Percentiles rank a stretch among this genome's conserved stretches.
phyloP scores from a whole-genome alignment of 2,888 invertebrate species.

The Nysson spinosus region DNA sequence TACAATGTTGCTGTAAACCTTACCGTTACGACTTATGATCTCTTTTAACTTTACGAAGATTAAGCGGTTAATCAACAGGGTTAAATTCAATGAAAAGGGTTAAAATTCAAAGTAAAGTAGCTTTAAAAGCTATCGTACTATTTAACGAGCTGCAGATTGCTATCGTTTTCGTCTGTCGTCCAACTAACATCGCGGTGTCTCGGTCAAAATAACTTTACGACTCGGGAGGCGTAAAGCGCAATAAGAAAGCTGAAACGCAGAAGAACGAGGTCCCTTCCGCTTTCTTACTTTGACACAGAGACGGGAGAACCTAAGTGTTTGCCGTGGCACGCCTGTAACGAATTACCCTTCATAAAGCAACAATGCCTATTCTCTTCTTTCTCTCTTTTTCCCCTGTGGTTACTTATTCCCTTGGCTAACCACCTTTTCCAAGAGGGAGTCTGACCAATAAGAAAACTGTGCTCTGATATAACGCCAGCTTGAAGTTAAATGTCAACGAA shows the following conservation, averaged over 20 bases:
- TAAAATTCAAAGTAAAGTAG: too few species aligned
- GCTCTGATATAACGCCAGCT: constrained; percentile 10
- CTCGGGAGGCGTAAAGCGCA: constrained; percentile 1
- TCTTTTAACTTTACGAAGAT: too few species aligned
- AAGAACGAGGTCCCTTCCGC: constrained; percentile 17
- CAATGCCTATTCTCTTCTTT: constrained; percentile 7
- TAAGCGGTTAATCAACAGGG: too few species aligned
- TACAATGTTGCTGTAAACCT: too few species aligned
- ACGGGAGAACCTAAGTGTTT: constrained; percentile 6
- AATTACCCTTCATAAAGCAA: constrained; percentile 43
- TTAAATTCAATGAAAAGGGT: too few species aligned
- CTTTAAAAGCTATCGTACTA: neutral
- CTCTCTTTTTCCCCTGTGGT: constrained; percentile 11
- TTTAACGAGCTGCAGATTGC: neutral
- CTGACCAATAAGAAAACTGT: constrained; percentile 24
- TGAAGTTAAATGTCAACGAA: constrained; percentile 11
- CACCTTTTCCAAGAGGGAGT: neutral
- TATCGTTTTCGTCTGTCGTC: neutral
- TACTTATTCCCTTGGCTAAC: constrained; percentile 28
- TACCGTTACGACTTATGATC: too few species aligned
- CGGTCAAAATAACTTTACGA: constrained; percentile 53
- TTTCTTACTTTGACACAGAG: constrained; percentile 1
- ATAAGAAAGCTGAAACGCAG: neutral
- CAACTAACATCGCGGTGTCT: constrained; percentile 10
- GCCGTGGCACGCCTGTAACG: constrained; percentile 34